Conservation (phyloP, 2,113 vertebrate species). For the Calyptomena viridis region DNA sequence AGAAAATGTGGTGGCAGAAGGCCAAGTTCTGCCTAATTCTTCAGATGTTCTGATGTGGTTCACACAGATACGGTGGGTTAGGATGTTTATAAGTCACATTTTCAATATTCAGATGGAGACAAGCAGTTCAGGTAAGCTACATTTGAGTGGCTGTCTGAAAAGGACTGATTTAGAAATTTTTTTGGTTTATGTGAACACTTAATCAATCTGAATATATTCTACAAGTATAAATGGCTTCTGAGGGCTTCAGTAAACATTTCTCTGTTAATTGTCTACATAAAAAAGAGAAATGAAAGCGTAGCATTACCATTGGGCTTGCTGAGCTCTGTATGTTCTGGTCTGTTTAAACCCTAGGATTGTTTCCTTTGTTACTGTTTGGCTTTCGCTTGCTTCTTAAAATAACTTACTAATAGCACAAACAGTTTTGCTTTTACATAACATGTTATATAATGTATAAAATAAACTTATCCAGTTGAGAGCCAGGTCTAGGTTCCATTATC, state of each 20-base stretch:
- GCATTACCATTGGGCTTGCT: neutral
- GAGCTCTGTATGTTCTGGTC: neutral
- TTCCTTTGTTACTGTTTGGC: neutral
- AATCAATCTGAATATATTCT: constrained; percentile 28
- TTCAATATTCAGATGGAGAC: constrained; percentile 54
- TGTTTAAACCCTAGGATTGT: neutral
- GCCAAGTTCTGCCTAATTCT: constrained; percentile 55
- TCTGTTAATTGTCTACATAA: constrained; percentile 1
- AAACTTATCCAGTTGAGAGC: neutral
- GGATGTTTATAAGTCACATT: constrained; percentile 45
- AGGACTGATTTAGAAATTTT: constrained; percentile 34
- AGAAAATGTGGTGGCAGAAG: constrained; percentile 40
- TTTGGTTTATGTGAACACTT: constrained; percentile 30
- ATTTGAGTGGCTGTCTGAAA: constrained; percentile 9
- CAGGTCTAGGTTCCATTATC: neutral
- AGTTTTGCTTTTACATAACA: neutral
- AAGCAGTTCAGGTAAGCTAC: constrained; percentile 2
- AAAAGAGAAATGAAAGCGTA: neutral
- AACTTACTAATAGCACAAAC: neutral
- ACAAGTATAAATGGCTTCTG: constrained; percentile 16
- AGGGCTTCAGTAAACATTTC: constrained; percentile 24
- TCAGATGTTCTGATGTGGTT: constrained; percentile 56
- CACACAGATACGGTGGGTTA: constrained; percentile 52
- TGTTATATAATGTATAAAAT: neutral
- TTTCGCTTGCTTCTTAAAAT: neutral